These are phyloP conservation scores for Drosophila guanche DNA, from an alignment of 1,140 invertebrate species.

Conservation along the genomic window DNA sequence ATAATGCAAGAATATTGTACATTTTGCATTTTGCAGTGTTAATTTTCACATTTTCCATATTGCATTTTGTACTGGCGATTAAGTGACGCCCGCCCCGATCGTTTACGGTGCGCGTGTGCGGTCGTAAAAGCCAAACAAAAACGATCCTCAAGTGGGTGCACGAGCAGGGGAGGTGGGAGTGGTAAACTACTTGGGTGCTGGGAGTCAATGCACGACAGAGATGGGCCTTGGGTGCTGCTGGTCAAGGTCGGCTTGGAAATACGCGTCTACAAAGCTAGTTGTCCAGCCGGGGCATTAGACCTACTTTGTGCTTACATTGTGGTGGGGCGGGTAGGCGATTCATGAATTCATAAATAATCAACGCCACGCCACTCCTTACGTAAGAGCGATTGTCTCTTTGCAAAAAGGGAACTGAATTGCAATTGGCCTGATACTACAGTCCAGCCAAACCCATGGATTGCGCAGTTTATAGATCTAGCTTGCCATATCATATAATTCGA, in stretches of 20 bases:
- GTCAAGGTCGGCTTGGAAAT: constrained; percentile 43
- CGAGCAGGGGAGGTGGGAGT: neutral
- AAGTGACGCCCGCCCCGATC: neutral
- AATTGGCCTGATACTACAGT: too few relatives aligned
- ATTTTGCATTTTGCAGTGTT: constrained; percentile 7
- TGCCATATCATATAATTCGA: too few relatives aligned
- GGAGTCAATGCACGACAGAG: constrained; percentile 48
- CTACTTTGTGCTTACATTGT: constrained; percentile 12
- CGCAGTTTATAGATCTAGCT: too few relatives aligned
- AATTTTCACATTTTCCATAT: neutral
- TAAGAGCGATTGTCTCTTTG: neutral
- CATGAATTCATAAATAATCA: too few relatives aligned
- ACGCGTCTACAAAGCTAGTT: neutral
- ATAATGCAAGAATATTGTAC: constrained; percentile 30
- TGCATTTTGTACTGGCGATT: constrained; percentile 14
- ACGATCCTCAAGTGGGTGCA: neutral
- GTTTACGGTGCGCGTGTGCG: constrained; percentile 30
- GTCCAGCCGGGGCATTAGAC: too few relatives aligned
- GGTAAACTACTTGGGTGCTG: neutral
- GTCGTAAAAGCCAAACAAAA: neutral
- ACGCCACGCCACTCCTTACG: neutral
- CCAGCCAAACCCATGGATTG: too few relatives aligned
- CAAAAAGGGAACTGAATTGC: too few relatives aligned
- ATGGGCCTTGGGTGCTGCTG: constrained; percentile 27
- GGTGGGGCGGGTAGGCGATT: neutral